phyloP scores from a whole-genome alignment of 2,797 vertebrate genomes.

The Malurus leucopterus region DNA sequence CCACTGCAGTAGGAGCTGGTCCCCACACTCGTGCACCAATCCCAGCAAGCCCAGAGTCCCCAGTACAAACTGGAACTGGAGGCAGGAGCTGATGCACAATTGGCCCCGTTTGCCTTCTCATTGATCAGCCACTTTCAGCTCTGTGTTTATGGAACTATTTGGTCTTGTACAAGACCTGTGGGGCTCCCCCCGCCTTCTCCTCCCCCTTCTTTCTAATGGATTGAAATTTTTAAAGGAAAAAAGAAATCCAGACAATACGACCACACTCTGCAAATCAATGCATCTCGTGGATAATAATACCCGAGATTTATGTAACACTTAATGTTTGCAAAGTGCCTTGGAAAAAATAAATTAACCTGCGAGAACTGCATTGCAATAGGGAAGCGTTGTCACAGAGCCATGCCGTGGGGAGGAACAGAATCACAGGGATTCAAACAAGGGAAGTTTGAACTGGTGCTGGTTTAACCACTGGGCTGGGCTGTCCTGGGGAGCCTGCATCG shows the following conservation, averaged over 20 bases:
- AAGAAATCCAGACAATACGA: slow-evolving; percentile 12
- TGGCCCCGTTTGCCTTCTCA: not conserved
- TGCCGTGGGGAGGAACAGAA: not conserved
- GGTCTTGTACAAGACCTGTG: not conserved
- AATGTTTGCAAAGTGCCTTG: slow-evolving; percentile 42
- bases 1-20: fast-evolving
- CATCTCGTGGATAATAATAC: not conserved
- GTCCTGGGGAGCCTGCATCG: not conserved
- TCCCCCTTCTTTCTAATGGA: slow-evolving; percentile 3
- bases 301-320: slow-evolving; percentile 42
- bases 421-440: not conserved
- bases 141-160: not conserved
- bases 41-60: not conserved
- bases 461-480: not conserved
- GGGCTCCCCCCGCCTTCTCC: not conserved
- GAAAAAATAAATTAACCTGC: slow-evolving; percentile 43
- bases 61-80: fast-evolving
- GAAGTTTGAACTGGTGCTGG: not conserved
- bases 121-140: not conserved
- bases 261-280: slow-evolving; percentile 40
- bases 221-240: slow-evolving; percentile 10
- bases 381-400: not conserved
- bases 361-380: not conserved
- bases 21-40: fast-evolving
- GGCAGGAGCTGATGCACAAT: not conserved